A percentile compares a stretch with the other conserved stretches of the same genome.
These are phyloP conservation scores for Bucorvus abyssinicus DNA, from an alignment of 2,797 vertebrate genomes.

Conservation along the genomic window DNA sequence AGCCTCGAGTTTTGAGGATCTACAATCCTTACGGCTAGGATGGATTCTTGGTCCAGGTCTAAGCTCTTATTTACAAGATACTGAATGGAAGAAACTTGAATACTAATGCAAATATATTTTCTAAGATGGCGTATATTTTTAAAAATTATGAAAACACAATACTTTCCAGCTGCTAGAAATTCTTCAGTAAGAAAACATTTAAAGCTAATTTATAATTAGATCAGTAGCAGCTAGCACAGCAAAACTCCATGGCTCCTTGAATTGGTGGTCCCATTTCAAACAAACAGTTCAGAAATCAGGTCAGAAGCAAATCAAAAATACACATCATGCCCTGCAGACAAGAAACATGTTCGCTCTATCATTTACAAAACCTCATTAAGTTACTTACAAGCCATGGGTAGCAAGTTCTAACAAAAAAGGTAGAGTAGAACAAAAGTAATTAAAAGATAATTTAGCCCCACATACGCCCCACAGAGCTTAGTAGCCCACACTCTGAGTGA, in stretches of 20 bases:
- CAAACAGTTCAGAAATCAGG: conserved; percentile 10
- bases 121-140: background rate
- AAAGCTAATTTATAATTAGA: background rate
- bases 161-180: background rate
- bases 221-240: background rate
- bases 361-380: conserved; percentile 36
- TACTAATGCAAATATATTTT: background rate
- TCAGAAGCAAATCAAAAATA: conserved; percentile 20
- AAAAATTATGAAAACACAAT: background rate
- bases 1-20: background rate
- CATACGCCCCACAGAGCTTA: conserved; percentile 10
- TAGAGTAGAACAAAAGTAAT: conserved; percentile 26
- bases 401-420: background rate
- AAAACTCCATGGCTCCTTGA: background rate
- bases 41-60: background rate
- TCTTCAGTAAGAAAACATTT: background rate
- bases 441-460: conserved; percentile 15
- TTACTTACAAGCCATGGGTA: background rate
- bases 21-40: background rate
- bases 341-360: background rate
- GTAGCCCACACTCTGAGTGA: background rate
- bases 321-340: conserved; percentile 1
- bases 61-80: background rate
- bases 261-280: background rate
- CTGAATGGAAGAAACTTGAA: background rate